Conservation (phyloP, 2,113 vertebrate genomes). For the Colius striatus region DNA sequence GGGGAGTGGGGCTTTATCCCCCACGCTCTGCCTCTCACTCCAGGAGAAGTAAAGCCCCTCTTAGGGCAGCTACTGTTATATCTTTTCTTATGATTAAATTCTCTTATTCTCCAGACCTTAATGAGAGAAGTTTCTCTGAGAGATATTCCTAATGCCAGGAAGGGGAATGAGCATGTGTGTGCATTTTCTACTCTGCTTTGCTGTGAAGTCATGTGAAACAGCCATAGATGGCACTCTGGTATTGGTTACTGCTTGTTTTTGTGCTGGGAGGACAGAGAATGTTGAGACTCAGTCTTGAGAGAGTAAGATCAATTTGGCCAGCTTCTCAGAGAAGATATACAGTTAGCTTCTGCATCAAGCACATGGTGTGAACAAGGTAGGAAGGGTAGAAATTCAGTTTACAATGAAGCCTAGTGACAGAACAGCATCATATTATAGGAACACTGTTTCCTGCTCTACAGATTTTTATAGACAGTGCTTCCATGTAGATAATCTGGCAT, state of each 20-base stretch:
- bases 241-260: not conserved
- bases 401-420: not conserved
- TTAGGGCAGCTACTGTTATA: not conserved
- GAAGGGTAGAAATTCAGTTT: not conserved
- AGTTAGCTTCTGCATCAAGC: not conserved
- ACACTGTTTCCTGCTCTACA: not conserved
- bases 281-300: not conserved
- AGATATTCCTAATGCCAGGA: accelerated
- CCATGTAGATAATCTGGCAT: accelerated
- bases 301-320: not conserved
- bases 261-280: not conserved
- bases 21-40: not conserved
- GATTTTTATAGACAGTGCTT: not conserved
- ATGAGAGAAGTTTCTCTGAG: not conserved
- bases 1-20: not conserved
- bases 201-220: not conserved
- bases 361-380: not conserved
- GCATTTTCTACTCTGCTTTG: not conserved
- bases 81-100: not conserved
- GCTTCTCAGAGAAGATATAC: not conserved
- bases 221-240: constrained; percentile 16
- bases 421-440: accelerated
- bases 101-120: not conserved
- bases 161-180: not conserved
- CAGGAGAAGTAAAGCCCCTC: not conserved